Evolutionary conservation across 2,888 invertebrate species (phyloP).

Genomic region (Myopa tessellatipennis): DNA sequence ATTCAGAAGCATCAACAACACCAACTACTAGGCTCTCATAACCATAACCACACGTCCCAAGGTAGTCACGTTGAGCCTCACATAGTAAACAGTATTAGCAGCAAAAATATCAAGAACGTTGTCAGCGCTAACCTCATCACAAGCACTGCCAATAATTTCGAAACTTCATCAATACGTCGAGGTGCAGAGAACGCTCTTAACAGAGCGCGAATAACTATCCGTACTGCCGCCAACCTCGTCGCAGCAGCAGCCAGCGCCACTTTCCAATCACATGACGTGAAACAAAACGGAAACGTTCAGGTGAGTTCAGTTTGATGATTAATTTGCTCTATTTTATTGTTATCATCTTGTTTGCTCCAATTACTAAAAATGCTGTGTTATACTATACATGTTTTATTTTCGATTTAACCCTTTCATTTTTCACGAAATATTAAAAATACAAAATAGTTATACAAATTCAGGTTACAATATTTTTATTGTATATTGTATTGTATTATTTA

Average conservation of each 20-base stretch:
- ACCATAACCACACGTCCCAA: conserved; percentile 54
- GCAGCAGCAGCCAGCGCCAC: conserved; percentile 32
- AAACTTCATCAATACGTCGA: conserved; percentile 25
- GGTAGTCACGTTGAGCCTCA: conserved; percentile 46
- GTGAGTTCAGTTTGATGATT: conserved; percentile 46
- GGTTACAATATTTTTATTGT: too few species aligned
- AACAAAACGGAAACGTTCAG: conserved; percentile 57
- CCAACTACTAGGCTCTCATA: conserved; percentile 53
- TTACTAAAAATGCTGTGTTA: too few species aligned
- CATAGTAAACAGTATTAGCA: conserved; percentile 39
- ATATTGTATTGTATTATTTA: too few species aligned
- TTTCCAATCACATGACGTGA: conserved; percentile 15
- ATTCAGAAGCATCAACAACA: conserved; percentile 59
- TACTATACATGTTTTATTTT: not conserved
- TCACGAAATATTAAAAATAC: not conserved
- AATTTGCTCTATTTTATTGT: not conserved
- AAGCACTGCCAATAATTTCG: conserved; percentile 35
- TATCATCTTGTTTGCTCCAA: too few species aligned
- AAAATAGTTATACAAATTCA: too few species aligned
- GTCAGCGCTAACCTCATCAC: conserved; percentile 23
- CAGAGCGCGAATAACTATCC: conserved; percentile 20
- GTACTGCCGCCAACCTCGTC: conserved; percentile 25
- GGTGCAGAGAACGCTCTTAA: conserved; percentile 1
- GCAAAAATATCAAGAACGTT: conserved; percentile 19
- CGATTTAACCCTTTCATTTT: not conserved